Evolutionary conservation across 2,113 vertebrate species (phyloP).

Genomic region (Pseudonaja textilis): DNA sequence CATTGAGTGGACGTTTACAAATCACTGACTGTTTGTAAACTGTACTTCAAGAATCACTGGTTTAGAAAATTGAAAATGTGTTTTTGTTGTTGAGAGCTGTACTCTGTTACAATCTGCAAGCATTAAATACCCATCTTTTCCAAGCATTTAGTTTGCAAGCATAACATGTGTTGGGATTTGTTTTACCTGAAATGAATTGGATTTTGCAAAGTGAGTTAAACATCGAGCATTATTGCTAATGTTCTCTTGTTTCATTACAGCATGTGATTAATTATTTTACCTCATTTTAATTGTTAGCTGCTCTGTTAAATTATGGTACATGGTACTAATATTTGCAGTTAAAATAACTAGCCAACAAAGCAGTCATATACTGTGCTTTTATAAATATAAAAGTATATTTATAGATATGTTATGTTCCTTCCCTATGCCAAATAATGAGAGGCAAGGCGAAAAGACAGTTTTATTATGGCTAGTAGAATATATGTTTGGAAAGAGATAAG

Average conservation of each 20-base stretch:
- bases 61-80: background rate
- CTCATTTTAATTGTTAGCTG: background rate
- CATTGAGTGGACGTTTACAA: background rate
- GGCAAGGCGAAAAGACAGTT: background rate
- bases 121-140: background rate
- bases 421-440: background rate
- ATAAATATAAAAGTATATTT: background rate
- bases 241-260: background rate
- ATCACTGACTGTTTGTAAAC: background rate
- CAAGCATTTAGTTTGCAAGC: background rate
- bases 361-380: background rate
- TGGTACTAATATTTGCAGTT: background rate
- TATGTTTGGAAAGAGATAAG: background rate
- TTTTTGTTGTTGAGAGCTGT: background rate
- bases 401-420: background rate
- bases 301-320: background rate
- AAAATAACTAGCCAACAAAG: background rate
- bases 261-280: background rate
- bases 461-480: background rate
- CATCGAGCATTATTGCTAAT: background rate
- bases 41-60: background rate
- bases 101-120: background rate
- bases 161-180: background rate
- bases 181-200: background rate
- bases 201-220: background rate